Evolutionary conservation across 1,140 invertebrate genomes (phyloP), one percentile per base, ranked within the genome.

Genomic region (Oncopodura yosiiana): DNA sequence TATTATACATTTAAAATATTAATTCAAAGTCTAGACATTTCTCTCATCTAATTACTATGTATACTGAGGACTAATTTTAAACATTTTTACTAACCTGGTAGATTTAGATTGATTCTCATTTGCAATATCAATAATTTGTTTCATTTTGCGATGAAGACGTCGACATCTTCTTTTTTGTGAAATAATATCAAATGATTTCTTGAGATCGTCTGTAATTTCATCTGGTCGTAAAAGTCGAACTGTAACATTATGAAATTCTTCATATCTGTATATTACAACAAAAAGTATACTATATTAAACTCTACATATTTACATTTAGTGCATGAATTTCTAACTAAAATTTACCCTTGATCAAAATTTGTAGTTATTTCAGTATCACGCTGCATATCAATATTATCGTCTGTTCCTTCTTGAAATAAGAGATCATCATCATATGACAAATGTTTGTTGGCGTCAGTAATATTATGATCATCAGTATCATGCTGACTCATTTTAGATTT

Each of bases 111-210:
- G n/a, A n/a, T n/a, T n/a, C n/a, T n/a, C n/a, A n/a, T n/a, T n/a
- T n/a, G n/a, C n/a, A n/a, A n/a, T 18, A 26, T 9, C 49, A 39
- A 49, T n/a, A 6, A 34, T 34, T 34, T 56, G 46, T 14, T 45
- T 49, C 12, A 66, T 34, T 34, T 45, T 43, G 14, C 58, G 42
- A 37, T 69, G 66, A 14, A 67, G 56, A 26, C 49, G 38, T n/a
- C 43, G 38, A 52, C 68, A 69, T 43, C 65, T 45, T 12, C 46
- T 48, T 46, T 64, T 52, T 37, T 65, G 53, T n/a, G 19, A 14
- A n/a, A 32, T 50, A 32, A 64, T 62, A 53, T 66, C 57, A 26
- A 62, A 49, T 12, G 60, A 48, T 5, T 45, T 24, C 24, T 53
- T 32, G 9, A 65, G 39, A 24, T 66, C 63, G 8, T 27, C 44